Evolutionary conservation across 2,113 vertebrate genomes (phyloP).

Genomic region (Spea multiplicata): DNA sequence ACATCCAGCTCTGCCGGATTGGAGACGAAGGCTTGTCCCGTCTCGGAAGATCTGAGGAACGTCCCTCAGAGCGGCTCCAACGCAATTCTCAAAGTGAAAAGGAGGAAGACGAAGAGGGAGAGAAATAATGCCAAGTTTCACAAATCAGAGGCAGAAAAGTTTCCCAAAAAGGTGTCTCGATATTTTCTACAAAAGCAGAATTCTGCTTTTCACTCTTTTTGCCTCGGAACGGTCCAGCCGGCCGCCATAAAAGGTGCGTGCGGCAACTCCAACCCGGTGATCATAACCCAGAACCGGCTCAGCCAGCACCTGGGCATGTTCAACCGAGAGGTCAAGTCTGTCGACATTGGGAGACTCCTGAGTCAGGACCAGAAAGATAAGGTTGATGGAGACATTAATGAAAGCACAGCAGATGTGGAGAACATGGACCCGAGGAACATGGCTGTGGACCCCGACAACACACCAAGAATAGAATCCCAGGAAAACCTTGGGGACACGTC

Average conservation of each 20-base stretch:
- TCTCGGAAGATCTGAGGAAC: neutral
- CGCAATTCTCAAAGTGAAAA: constrained; percentile 55
- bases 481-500: neutral
- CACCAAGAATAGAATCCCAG: constrained; percentile 1
- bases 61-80: neutral
- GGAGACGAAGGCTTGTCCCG: neutral
- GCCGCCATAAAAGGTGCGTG: constrained; percentile 8
- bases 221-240: constrained; percentile 35
- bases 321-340: constrained; percentile 72
- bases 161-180: constrained; percentile 20
- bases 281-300: constrained; percentile 71
- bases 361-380: constrained; percentile 30
- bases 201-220: neutral
- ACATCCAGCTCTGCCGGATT: neutral
- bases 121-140: constrained; percentile 54
- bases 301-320: constrained; percentile 70
- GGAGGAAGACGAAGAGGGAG: constrained; percentile 67
- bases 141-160: constrained; percentile 30
- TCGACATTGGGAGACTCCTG: constrained; percentile 68
- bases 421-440: neutral
- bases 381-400: neutral
- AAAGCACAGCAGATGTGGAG: neutral
- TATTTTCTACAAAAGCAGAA: constrained; percentile 29
- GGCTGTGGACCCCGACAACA: neutral
- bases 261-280: constrained; percentile 54